Evolutionary conservation across 2,797 vertebrate species (phyloP).

Genomic region (Selene dorsalis): DNA sequence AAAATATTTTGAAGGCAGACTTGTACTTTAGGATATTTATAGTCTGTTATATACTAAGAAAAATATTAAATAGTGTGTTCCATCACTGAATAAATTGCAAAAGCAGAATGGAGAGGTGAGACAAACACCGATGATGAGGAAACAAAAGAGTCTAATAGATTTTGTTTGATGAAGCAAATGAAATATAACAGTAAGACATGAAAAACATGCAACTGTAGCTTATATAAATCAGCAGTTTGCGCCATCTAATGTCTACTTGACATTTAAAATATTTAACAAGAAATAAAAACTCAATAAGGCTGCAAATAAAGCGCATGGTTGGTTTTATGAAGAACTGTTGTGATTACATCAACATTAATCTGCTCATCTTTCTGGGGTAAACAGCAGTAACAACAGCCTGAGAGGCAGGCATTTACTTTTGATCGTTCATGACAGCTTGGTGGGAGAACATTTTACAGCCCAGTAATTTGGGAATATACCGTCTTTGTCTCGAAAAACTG

Average conservation of each 20-base stretch:
- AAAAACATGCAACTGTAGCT: neutral
- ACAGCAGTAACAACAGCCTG: slow-evolving; percentile 58
- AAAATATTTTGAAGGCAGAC: neutral
- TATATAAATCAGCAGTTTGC: neutral
- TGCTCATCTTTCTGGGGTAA: slow-evolving; percentile 45
- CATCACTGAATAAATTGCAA: neutral
- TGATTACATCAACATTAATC: slow-evolving; percentile 40
- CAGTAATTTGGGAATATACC: slow-evolving; percentile 60
- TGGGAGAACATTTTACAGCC: slow-evolving; percentile 56
- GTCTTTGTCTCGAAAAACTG: slow-evolving; percentile 49
- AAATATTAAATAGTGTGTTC: neutral
- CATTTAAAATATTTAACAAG: slow-evolving; percentile 43
- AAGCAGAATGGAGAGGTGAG: neutral
- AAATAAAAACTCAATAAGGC: slow-evolving; percentile 21
- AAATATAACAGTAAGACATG: neutral
- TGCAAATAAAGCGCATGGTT: slow-evolving; percentile 14
- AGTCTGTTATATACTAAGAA: neutral
- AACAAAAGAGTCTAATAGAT: neutral
- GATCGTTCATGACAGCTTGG: slow-evolving; percentile 63
- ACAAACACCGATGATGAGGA: neutral
- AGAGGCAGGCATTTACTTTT: slow-evolving; percentile 41
- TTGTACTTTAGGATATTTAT: neutral
- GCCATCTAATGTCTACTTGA: neutral
- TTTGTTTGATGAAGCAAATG: neutral
- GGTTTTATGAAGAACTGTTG: neutral